These are phyloP conservation scores for Tridacna gigas DNA, from an alignment of 2,888 invertebrate genomes.

Conservation along the genomic window DNA sequence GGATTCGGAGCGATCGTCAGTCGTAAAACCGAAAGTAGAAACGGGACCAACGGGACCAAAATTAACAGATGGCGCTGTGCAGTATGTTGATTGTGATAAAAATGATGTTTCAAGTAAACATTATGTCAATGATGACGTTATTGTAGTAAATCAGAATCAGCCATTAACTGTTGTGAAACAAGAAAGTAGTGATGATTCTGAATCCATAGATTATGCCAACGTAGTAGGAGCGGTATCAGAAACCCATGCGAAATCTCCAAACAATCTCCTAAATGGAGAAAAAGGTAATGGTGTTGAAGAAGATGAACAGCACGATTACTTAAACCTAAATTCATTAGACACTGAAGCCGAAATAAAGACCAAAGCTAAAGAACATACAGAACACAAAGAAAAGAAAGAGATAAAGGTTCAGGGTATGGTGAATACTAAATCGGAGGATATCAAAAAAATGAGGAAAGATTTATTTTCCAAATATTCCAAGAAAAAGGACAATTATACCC, in stretches of 20 bases:
- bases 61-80: neutral
- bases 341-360: conserved; percentile 4
- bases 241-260: conserved; percentile 17
- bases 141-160: conserved; percentile 2
- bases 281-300: neutral
- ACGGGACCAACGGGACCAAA: neutral
- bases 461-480: neutral
- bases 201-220: conserved; percentile 42
- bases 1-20: neutral
- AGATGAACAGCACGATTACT: conserved; percentile 51
- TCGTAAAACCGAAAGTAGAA: conserved; percentile 1
- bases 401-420: conserved; percentile 23
- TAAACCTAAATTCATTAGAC: conserved; percentile 42
- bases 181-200: conserved; percentile 5
- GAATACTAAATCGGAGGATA: conserved; percentile 21
- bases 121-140: conserved; percentile 59
- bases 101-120: conserved; percentile 34
- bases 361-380: neutral
- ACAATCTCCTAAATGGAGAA: neutral
- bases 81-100: conserved; percentile 22
- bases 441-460: conserved; percentile 19
- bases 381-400: neutral
- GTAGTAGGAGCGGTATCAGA: conserved; percentile 25
- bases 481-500: neutral
- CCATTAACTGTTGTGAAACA: neutral